Evolutionary conservation across 1,140 invertebrate species (phyloP).

Genomic region (Polyergus mexicanus): DNA sequence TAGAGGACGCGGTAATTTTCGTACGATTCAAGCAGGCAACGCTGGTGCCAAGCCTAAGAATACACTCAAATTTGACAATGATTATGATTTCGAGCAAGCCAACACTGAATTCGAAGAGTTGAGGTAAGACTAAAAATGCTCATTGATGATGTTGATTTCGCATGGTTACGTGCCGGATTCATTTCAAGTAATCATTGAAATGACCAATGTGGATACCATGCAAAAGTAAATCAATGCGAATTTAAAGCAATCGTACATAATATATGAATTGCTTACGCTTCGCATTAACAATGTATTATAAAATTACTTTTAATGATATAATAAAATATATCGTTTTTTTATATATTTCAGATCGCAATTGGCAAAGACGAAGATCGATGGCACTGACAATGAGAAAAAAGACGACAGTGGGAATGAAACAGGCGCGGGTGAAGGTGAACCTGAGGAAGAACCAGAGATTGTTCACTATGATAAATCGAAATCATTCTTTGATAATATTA

Average conservation of each 20-base stretch:
- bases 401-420: conserved; percentile 95
- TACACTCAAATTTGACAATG: conserved; percentile 96
- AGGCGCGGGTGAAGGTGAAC: conserved; percentile 92
- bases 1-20: conserved; percentile 82
- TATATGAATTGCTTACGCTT: conserved; percentile 75
- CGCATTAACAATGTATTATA: conserved; percentile 69
- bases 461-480: conserved; percentile 97
- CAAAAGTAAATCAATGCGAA: conserved; percentile 76
- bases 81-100: conserved; percentile 99
- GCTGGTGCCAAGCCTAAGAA: conserved; percentile 87
- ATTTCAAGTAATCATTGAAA: conserved; percentile 76
- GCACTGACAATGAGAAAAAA: conserved; percentile 91
- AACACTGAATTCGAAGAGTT: conserved; percentile 98
- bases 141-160: conserved; percentile 23
- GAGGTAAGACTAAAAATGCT: conserved; percentile 84
- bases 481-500: conserved; percentile 99
- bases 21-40: conserved; percentile 79
- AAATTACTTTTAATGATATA: conserved; percentile 16
- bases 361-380: conserved; percentile 93
- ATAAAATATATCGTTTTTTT: background rate
- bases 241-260: conserved; percentile 71
- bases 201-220: conserved; percentile 80
- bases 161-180: conserved; percentile 78
- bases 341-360: conserved; percentile 89
- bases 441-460: conserved; percentile 91